A percentile compares a stretch with the other conserved stretches of the same genome.
phyloP scores from a whole-genome alignment of 2,797 vertebrate species.

The Aselliscus stoliczkanus region DNA sequence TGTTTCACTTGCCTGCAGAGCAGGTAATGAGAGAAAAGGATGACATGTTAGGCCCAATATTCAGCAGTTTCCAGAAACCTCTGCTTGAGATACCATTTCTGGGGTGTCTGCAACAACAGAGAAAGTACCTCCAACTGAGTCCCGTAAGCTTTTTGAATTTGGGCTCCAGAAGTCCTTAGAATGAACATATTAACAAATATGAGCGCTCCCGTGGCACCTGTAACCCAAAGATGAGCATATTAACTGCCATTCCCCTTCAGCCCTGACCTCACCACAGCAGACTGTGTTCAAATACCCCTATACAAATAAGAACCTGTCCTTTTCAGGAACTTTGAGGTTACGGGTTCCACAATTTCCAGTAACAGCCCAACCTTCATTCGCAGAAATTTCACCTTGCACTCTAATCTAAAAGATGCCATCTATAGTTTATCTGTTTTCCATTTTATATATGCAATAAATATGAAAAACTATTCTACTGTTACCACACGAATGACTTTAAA shows the following conservation, averaged over 20 bases:
- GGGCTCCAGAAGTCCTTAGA: not conserved
- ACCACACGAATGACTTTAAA: not conserved
- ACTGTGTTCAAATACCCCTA: not conserved
- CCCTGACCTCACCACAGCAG: not conserved
- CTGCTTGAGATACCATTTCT: not conserved
- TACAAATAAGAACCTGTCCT: not conserved
- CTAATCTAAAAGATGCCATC: not conserved
- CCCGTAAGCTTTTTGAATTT: not conserved
- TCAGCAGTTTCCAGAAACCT: not conserved
- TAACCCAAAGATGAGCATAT: not conserved
- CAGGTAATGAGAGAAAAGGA: not conserved
- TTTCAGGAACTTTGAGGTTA: not conserved
- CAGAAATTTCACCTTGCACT: not conserved
- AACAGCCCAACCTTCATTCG: not conserved
- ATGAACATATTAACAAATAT: not conserved
- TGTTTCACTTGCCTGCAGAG: not conserved
- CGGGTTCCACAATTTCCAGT: not conserved
- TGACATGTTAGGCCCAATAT: constrained; percentile 37
- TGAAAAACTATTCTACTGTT: not conserved
- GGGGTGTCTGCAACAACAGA: not conserved
- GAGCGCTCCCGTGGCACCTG: not conserved
- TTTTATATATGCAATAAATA: not conserved
- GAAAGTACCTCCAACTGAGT: not conserved
- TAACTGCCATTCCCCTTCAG: not conserved
- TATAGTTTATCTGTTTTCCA: not conserved